Base-by-base conservation (phyloP, 2,797 vertebrate species). In the Poeciliopsis turneri region DNA sequence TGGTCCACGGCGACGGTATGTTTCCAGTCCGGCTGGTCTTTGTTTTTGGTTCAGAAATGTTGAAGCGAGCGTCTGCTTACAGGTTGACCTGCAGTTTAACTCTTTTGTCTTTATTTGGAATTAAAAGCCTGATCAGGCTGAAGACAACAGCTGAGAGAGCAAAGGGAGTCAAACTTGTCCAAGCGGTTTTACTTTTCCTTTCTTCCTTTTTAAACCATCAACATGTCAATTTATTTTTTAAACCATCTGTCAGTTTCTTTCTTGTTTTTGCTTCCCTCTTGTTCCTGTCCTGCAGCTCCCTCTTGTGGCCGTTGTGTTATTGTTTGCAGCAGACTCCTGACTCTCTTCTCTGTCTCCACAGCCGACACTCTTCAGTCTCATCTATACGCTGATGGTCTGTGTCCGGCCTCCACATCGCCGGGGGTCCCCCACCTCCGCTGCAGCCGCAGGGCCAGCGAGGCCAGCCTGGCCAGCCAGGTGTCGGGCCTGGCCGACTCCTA, bases 401-500 rank as follows among this genome's bases (percentile, higher is more conserved):
- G 94, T 83, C 96, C 97, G 4, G 92, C 96, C 1, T 96, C 97
- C 68, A 95, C 97, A 0, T 93, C 96, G 47, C 94, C 96, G 0
- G 93, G 94, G 0, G 90, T 95, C 80, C 95, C 97, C 76, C 90
- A 95, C 81, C 93, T 96, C 84, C 96, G 97, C 10, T 96, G 95
- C 82, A 95, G 94, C 90, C 97, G 98, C 88, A 94, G 98, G 86
- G 97, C 97, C 83, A 99, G 98, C 30, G 98, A 98, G 95, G 97
- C 96, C 95, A 99, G 98, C 96, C 96, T 98, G 55, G 96, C 97
- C 92, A 99, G 98, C 95, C 98, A 99, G 95, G 98, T 97, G 90
- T 99, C 98, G 0, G 98, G 98, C 87, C 86, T 97, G 87, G 98
- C 97, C 0, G 98, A 99, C 94, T 97, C 97, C 82, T 98, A 96